A percentile compares a stretch with the other conserved stretches of the same genome.
These are phyloP conservation scores for Eremophila alpestris DNA, from an alignment of 2,797 vertebrate genomes.

Conservation along the genomic window DNA sequence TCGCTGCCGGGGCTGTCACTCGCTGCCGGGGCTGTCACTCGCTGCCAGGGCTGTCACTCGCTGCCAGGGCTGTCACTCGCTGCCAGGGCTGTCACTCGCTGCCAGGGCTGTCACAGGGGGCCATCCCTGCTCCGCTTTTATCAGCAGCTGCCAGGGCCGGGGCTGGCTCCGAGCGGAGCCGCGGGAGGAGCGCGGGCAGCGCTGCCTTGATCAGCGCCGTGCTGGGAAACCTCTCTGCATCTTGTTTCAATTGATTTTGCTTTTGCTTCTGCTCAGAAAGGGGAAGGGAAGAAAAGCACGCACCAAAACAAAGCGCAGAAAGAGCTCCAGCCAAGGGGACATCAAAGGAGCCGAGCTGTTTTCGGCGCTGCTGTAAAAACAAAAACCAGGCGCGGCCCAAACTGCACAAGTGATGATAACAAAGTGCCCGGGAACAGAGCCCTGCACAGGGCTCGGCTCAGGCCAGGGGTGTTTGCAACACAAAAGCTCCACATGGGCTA, in stretches of 20 bases:
- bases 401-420: background rate
- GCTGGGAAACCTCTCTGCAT: background rate
- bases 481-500: background rate
- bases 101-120: background rate
- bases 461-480: background rate
- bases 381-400: background rate
- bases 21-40: no score
- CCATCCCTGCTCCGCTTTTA: background rate
- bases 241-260: slow-evolving; percentile 22
- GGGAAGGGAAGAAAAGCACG: background rate
- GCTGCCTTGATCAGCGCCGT: background rate
- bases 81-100: background rate
- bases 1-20: no score
- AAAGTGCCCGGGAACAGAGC: background rate
- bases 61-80: background rate
- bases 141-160: background rate
- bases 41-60: no score
- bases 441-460: background rate
- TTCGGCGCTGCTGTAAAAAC: background rate
- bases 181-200: background rate
- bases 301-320: background rate
- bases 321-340: background rate
- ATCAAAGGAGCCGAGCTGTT: slow-evolving; percentile 21
- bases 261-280: background rate
- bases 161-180: background rate